Percentiles rank a stretch among this genome's conserved stretches.
These are phyloP conservation scores for Anastatus disparis DNA, from an alignment of 1,140 invertebrate genomes.

Conservation along the genomic window DNA sequence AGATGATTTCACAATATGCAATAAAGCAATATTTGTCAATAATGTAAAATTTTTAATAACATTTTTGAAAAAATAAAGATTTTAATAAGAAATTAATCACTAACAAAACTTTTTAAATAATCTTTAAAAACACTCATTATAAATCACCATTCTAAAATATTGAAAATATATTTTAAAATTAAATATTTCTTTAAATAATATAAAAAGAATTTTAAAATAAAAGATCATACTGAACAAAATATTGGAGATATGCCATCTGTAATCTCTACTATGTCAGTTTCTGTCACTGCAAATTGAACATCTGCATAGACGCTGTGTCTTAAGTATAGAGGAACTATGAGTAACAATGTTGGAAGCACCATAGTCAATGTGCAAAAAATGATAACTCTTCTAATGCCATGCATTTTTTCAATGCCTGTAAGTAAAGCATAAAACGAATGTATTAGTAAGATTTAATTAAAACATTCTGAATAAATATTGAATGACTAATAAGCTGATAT, in stretches of 20 bases:
- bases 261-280: conserved; percentile 84
- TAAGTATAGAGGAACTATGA: conserved; percentile 80
- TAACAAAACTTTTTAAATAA: no score
- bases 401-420: conserved; percentile 77
- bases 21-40: neutral
- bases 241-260: conserved; percentile 80
- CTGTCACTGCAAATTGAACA: conserved; percentile 78
- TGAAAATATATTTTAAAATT: neutral
- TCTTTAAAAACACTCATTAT: no score
- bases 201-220: neutral
- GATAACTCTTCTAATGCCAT: conserved; percentile 77
- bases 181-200: neutral
- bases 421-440: conserved; percentile 46
- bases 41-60: neutral
- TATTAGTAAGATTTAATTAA: neutral
- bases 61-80: neutral
- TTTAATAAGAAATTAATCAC: neutral
- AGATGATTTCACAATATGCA: no score
- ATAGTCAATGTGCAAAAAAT: conserved; percentile 79
- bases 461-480: neutral
- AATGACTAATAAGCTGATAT: no score
- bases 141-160: conserved; percentile 3
- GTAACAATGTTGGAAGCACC: conserved; percentile 76
- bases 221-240: conserved; percentile 75
- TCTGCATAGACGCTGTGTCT: conserved; percentile 78